A percentile compares a stretch with the other conserved stretches of the same genome.
These are phyloP conservation scores for human DNA, from an alignment of 2,113 vertebrate genomes.

Conservation along the genomic window DNA sequence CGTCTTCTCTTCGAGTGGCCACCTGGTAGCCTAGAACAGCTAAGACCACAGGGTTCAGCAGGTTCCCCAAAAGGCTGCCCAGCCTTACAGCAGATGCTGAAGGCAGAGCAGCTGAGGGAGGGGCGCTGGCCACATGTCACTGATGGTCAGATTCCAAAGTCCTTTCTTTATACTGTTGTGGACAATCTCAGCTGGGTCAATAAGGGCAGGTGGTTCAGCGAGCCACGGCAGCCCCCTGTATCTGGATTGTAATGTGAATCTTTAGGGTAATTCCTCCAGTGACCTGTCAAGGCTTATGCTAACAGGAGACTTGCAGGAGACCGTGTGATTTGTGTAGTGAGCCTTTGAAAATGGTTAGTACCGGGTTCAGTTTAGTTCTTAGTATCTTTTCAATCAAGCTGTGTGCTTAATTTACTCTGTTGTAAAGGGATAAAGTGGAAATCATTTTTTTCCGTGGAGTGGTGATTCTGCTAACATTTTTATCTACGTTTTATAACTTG, in stretches of 20 bases:
- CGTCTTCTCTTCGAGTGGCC: constrained; percentile 78
- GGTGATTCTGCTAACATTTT: constrained; percentile 76
- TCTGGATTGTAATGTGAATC: constrained; percentile 87
- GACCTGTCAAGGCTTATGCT: constrained; percentile 76
- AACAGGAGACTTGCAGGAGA: constrained; percentile 78
- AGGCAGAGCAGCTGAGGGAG: constrained; percentile 65
- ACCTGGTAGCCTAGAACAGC: constrained; percentile 70
- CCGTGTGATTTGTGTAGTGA: constrained; percentile 80
- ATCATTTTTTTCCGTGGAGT: constrained; percentile 61
- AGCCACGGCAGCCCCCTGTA: constrained; percentile 55
- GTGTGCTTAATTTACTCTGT: constrained; percentile 79
- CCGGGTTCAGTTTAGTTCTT: constrained; percentile 79
- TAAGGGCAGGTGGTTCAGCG: constrained; percentile 54
- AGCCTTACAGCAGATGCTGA: constrained; percentile 77
- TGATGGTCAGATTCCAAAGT: constrained; percentile 80
- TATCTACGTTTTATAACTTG: constrained; percentile 58
- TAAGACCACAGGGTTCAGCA: constrained; percentile 63
- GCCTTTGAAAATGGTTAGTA: constrained; percentile 80
- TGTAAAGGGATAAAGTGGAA: constrained; percentile 68
- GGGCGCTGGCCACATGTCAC: constrained; percentile 50
- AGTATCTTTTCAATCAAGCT: constrained; percentile 77
- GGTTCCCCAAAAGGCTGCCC: constrained; percentile 72
- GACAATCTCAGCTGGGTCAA: constrained; percentile 81
- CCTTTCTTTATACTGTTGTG: constrained; percentile 81
- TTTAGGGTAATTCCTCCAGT: constrained; percentile 81